Base-by-base conservation (phyloP, 35 echinoderm and acorn worm species). In the Ophioderma brevispina region DNA sequence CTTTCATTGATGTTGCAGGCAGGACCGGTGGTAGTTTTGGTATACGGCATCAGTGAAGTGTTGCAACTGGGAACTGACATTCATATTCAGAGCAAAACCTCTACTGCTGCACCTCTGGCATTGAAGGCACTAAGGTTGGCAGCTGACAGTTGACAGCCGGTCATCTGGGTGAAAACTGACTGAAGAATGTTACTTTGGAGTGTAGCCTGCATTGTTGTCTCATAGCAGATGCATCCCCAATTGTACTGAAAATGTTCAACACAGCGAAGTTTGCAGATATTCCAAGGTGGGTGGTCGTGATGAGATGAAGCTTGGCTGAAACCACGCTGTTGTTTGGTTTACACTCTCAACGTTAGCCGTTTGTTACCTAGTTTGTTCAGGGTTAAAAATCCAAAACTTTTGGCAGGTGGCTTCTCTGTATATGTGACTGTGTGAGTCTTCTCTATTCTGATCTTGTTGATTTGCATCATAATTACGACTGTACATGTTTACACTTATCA, bases 371-470 rank as follows among this genome's bases (percentile, higher is more conserved):
- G 6, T 70, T 70, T 70, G 6, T 70, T 15, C 41, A 46, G 41
- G 17, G 41, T 4, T 46, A 46, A 4, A 8, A 17, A 4, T 46
- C n/a, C 59, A 8, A 38, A 3, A 82, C 8, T 30, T 40, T 31
- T 82, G 35, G 80, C 80, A 31, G 37, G n/a, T 42, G 39, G 80
- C 5, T 38, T 38, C 43, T 85, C 83, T 15, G 11, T 21, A 36
- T 35, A 52, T 35, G 63, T 35, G n/a, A 59, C 43, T 37, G 76
- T 39, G 35, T 78, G 75, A 38, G 37, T 87, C 31, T 78, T 78
- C 25, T 55, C 90, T 5, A 63, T 42, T 85, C 35, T 85, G 83
- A 23, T 70, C 42, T 84, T 33, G 33, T 52, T 70, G 59, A n/a
- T n/a, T n/a, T n/a, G n/a, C n/a, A n/a, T n/a, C n/a, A n/a, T n/a